Conservation (phyloP, 30 jellyfish, hydroid and myxozoan species). For the Phacellophora camtschatica region DNA sequence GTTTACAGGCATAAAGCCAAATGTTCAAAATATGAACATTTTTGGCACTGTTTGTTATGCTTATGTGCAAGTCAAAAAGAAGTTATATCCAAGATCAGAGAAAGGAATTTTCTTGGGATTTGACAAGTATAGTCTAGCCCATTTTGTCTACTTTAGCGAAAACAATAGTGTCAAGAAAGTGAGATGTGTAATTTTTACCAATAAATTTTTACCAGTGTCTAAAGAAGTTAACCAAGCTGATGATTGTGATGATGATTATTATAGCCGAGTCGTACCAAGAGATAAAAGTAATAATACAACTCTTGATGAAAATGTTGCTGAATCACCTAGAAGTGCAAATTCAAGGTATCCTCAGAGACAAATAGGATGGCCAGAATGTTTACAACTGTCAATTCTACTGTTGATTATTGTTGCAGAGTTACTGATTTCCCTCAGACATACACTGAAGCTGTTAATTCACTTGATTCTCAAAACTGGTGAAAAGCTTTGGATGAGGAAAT, state of each 20-base stretch:
- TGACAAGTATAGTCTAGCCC: conserved; percentile 58
- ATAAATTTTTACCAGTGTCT: too few relatives aligned
- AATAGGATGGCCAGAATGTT: too few relatives aligned
- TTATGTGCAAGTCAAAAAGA: neutral
- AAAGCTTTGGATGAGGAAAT: conserved; percentile 69
- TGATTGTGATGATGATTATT: too few relatives aligned
- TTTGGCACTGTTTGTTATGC: neutral
- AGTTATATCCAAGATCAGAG: neutral
- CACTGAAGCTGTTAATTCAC: conserved; percentile 39
- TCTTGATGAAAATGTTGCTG: too few relatives aligned
- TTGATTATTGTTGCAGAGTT: neutral
- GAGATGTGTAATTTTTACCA: conserved; percentile 51
- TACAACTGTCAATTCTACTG: conserved; percentile 35
- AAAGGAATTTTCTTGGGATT: conserved; percentile 27
- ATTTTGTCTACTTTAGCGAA: conserved; percentile 50
- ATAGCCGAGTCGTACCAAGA: too few relatives aligned
- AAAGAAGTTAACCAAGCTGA: too few relatives aligned
- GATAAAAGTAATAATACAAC: too few relatives aligned
- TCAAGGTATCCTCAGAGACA: too few relatives aligned
- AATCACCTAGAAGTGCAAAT: too few relatives aligned
- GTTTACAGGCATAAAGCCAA: conserved; percentile 38
- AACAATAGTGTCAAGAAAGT: conserved; percentile 20
- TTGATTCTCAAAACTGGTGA: conserved; percentile 58
- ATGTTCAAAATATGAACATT: neutral
- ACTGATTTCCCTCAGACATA: conserved; percentile 44